Conservation (phyloP, 2,113 vertebrate genomes). For the Orycteropus afer region DNA sequence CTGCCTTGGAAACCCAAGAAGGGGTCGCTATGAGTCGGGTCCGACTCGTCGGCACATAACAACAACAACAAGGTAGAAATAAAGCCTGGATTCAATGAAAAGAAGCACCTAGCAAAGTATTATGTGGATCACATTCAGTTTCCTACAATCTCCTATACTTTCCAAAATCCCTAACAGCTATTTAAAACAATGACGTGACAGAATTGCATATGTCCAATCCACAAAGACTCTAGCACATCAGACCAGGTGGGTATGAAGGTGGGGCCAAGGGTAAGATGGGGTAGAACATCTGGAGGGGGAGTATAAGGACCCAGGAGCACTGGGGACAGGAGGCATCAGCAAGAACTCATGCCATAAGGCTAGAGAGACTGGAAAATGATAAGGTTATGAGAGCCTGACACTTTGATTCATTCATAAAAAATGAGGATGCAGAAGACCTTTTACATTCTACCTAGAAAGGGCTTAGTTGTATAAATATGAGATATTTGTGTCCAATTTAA, state of each 20-base stretch:
- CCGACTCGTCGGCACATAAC: too few relatives aligned
- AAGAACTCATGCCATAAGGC: accelerated
- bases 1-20: too few relatives aligned
- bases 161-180: not conserved
- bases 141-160: not conserved
- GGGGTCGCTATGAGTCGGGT: too few relatives aligned
- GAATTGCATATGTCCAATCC: not conserved
- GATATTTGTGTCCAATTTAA: not conserved
- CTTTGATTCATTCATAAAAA: not conserved
- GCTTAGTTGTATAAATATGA: not conserved
- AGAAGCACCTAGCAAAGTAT: not conserved
- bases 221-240: not conserved
- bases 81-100: slow-evolving; percentile 2
- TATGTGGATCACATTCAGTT: not conserved
- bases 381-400: not conserved
- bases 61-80: too few relatives aligned
- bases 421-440: not conserved
- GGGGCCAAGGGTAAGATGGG: too few relatives aligned
- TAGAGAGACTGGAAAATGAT: not conserved
- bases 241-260: accelerated
- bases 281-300: too few relatives aligned
- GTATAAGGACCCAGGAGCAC: not conserved
- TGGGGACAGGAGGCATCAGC: too few relatives aligned
- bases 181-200: not conserved
- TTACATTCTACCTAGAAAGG: not conserved